Conservation (phyloP, 2,797 vertebrate genomes). For the Crocodylus rhombifer region DNA sequence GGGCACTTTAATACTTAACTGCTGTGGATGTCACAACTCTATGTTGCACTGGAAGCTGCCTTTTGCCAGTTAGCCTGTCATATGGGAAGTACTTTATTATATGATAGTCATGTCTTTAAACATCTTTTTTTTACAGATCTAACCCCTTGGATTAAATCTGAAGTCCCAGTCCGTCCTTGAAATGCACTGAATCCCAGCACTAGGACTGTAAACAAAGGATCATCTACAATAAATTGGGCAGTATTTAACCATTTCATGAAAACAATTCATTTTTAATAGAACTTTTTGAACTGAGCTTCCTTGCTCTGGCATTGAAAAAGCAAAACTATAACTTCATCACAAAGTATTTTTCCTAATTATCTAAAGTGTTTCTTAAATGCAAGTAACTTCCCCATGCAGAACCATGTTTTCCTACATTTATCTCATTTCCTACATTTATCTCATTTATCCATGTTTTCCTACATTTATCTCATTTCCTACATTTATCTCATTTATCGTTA, state of each 20-base stretch:
- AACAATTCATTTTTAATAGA: background rate
- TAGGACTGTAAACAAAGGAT: background rate
- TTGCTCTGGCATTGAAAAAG: background rate
- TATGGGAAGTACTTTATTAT: fast-evolving
- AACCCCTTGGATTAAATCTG: background rate
- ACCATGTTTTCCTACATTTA: background rate
- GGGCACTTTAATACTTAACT: too few species aligned
- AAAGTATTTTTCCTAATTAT: background rate
- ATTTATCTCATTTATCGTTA: background rate
- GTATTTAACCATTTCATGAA: background rate
- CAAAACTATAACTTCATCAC: background rate
- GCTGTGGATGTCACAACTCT: too few species aligned
- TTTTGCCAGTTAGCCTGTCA: background rate
- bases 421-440: background rate
- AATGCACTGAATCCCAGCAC: background rate
- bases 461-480: too few species aligned
- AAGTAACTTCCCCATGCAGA: background rate
- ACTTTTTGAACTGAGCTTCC: background rate
- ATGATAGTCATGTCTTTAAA: background rate
- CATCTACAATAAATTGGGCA: background rate
- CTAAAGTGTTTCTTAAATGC: background rate
- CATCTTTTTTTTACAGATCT: background rate
- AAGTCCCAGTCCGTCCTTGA: background rate
- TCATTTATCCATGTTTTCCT: background rate
- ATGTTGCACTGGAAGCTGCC: background rate